Conservation (phyloP, 1,140 invertebrate species). For the Scaptomyza hsui region DNA sequence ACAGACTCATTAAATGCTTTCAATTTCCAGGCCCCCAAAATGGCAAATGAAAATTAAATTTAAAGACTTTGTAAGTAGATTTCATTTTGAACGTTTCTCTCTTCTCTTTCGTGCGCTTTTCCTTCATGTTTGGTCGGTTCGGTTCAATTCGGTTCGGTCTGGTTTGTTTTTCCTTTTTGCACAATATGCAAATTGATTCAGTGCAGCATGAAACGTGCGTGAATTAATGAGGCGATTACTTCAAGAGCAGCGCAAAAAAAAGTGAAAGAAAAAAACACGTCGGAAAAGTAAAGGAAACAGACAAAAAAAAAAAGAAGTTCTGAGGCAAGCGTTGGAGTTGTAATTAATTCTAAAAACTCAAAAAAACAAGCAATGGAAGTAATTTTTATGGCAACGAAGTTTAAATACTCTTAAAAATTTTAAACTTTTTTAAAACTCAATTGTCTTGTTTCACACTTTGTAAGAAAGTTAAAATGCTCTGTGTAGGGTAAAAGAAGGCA, state of each 20-base stretch:
- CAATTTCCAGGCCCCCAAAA: constrained; percentile 55
- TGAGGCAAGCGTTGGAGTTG: constrained; percentile 34
- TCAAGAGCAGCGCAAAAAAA: constrained; percentile 47
- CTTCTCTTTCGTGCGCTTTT: constrained; percentile 10
- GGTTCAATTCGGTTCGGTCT: no score
- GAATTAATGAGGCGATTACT: constrained; percentile 82
- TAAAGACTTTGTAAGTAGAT: constrained; percentile 80
- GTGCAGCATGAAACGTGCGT: constrained; percentile 76
- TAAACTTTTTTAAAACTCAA: neutral
- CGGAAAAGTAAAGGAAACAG: constrained; percentile 6
- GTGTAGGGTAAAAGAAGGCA: constrained; percentile 14
- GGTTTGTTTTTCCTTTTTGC: constrained; percentile 55
- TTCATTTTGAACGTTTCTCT: constrained; percentile 40
- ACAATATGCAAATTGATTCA: constrained; percentile 82
- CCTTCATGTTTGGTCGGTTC: neutral
- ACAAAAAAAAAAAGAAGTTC: constrained; percentile 38
- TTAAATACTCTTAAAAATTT: neutral
- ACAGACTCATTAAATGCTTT: constrained; percentile 73
- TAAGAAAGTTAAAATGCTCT: neutral
- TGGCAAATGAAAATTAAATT: constrained; percentile 71
- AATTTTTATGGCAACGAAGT: neutral
- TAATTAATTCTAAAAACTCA: constrained; percentile 77
- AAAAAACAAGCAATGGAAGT: constrained; percentile 31
- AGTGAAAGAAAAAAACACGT: constrained; percentile 28
- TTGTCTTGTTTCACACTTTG: constrained; percentile 9